phyloP scores from a whole-genome alignment of 1,140 invertebrate genomes.

The Cotesia vestalis region DNA sequence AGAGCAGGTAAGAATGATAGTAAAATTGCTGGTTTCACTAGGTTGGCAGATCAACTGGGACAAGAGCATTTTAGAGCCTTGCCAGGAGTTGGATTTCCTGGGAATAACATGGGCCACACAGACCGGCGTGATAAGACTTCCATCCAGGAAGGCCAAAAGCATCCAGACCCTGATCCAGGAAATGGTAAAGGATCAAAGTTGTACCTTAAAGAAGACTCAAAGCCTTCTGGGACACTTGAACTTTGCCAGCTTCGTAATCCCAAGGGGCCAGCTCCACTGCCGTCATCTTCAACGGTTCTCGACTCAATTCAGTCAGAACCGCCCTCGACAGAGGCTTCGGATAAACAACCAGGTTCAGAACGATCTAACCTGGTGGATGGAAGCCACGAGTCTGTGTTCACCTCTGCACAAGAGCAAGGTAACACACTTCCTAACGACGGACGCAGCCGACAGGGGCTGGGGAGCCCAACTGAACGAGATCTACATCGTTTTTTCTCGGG shows the following conservation, averaged over 20 bases:
- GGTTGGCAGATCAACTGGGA: slow-evolving; percentile 50
- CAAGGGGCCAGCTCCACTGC: slow-evolving; percentile 27
- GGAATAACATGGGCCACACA: slow-evolving; percentile 38
- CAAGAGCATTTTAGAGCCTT: slow-evolving; percentile 49
- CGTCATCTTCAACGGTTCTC: slow-evolving; percentile 11
- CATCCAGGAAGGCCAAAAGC: slow-evolving; percentile 16
- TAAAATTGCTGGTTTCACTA: slow-evolving; percentile 41
- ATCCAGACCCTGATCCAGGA: slow-evolving; percentile 15
- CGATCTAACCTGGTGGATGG: slow-evolving; percentile 20
- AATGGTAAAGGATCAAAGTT: background rate
- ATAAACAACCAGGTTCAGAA: background rate
- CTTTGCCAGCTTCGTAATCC: slow-evolving; percentile 37
- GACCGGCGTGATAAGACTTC: slow-evolving; percentile 30
- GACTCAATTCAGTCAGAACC: slow-evolving; percentile 11
- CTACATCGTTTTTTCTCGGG: too few relatives aligned
- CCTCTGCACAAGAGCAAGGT: slow-evolving; percentile 10
- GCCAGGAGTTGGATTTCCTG: slow-evolving; percentile 44
- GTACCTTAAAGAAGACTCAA: slow-evolving; percentile 37
- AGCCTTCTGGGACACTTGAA: slow-evolving; percentile 37
- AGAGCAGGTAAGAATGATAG: slow-evolving; percentile 35
- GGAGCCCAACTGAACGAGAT: slow-evolving; percentile 38
- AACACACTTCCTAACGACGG: slow-evolving; percentile 26
- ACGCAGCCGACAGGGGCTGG: slow-evolving; percentile 43
- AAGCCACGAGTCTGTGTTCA: slow-evolving; percentile 1
- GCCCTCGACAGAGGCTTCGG: slow-evolving; percentile 12